A percentile compares a stretch with the other conserved stretches of the same genome.
Evolutionary conservation across 2,888 invertebrate species (phyloP).

Genomic region (Chrysotoxum bicinctum): DNA sequence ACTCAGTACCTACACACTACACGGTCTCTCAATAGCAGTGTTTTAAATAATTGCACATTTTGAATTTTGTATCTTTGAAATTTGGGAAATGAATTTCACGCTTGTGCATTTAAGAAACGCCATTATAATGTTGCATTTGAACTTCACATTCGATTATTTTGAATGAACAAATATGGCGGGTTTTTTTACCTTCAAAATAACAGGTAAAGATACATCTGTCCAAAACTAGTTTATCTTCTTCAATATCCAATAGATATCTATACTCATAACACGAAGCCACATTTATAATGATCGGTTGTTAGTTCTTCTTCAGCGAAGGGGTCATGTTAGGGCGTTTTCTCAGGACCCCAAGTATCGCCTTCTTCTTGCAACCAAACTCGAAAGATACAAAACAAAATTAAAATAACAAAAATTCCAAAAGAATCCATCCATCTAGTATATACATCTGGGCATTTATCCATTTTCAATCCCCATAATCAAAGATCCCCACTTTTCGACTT

Average conservation of each 20-base stretch:
- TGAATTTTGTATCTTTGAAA: conserved; percentile 47
- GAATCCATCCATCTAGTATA: conserved; percentile 31
- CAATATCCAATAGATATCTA: conserved; percentile 30
- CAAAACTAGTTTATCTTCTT: conserved; percentile 44
- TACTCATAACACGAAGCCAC: conserved; percentile 40
- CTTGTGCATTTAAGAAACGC: conserved; percentile 42
- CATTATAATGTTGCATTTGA: conserved; percentile 18
- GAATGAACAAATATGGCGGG: conserved; percentile 41
- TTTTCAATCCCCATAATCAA: conserved; percentile 72
- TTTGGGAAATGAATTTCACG: conserved; percentile 50
- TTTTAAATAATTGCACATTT: conserved; percentile 22
- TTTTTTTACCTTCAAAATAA: not conserved
- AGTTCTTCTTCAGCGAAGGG: conserved; percentile 59
- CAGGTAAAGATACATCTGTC: conserved; percentile 40
- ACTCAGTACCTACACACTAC: conserved; percentile 11
- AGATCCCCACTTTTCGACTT: conserved; percentile 64
- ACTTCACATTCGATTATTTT: conserved; percentile 14
- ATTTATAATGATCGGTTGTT: conserved; percentile 71
- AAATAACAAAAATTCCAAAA: conserved; percentile 17
- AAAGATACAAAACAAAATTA: not conserved
- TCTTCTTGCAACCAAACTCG: conserved; percentile 19
- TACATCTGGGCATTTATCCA: conserved; percentile 67
- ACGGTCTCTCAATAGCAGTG: conserved; percentile 4
- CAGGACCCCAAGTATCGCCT: conserved; percentile 72
- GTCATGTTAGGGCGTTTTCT: conserved; percentile 74